Base-by-base conservation (phyloP, 2,797 vertebrate genomes). In the Sebastes jordani region DNA sequence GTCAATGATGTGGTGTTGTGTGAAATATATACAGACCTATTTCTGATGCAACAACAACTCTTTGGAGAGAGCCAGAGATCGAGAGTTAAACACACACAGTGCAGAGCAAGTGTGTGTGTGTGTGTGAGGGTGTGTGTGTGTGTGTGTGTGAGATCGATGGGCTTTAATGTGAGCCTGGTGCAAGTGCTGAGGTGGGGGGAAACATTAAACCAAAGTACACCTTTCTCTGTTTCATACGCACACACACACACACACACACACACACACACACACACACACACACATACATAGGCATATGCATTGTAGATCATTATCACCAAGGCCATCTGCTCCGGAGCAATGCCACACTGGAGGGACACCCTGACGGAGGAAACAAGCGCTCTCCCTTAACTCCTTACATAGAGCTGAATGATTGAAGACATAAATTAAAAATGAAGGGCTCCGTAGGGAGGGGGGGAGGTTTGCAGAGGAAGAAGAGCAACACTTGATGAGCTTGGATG, bases 261-360 rank as follows among this genome's bases (percentile, higher is more conserved):
- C 49, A 70, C 7, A 64, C 59, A 70, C 61, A 29, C 29, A 60
- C 61, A 66, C 74, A 34, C 36, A 60, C 38, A 42, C 49, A 70
- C 7, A 64, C 59, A 70, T 1, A 64, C 54, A 75, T 22, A 36
- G 54, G 54, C 56, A 66, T 49, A 78, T 32, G 23, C 46, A 69
- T 46, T 75, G 78, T 71, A 71, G 77, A 84, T 89, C 88, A 88
- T 88, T 89, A 86, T 82, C 87, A 80, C 69, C 49, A 49, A 82
- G 54, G 70, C 89, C 91, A 93, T 92, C 91, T 92, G 91, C 78
- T 92, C 52, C 25, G 4, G 82, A 84, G 82, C 83, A 30, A 80
- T 10, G 71, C 67, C 84, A 77, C 89, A 83, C 84, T 72, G 78
- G 74, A 88, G 89, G 80, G 84, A 86, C 75, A 71, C 76, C 73